Conservation (phyloP, 2,797 vertebrate species). For the Mareca penelope region DNA sequence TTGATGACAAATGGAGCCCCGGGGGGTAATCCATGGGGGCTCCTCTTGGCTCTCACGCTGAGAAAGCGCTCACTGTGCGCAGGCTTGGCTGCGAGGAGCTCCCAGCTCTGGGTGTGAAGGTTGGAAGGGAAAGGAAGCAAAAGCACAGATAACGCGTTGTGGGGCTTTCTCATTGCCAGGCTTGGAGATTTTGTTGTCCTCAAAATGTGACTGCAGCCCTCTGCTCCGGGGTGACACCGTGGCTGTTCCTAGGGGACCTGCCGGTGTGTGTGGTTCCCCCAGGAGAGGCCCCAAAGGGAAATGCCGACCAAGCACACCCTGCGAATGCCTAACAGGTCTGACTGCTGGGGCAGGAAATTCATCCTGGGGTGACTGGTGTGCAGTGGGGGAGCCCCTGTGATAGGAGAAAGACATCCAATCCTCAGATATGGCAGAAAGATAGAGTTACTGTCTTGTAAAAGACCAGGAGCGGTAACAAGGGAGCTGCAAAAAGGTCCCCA, state of each 20-base stretch:
- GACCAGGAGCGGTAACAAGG: neutral
- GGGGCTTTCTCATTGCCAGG: neutral
- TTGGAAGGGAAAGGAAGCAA: neutral
- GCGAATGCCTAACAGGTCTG: neutral
- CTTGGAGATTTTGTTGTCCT: neutral
- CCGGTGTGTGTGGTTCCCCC: neutral
- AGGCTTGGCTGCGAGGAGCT: conserved; percentile 6
- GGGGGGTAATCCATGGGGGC: neutral
- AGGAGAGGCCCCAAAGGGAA: neutral
- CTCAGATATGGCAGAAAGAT: neutral
- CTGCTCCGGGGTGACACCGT: neutral
- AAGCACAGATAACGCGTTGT: neutral
- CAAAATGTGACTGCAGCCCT: neutral
- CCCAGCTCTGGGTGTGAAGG: neutral
- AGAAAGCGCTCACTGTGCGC: neutral
- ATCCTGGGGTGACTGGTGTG: neutral
- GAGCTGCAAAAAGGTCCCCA: neutral
- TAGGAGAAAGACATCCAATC: neutral
- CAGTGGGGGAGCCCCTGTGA: neutral
- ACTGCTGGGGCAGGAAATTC: conserved; percentile 18
- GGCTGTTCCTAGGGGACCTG: neutral
- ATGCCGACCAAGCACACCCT: neutral
- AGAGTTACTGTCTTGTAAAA: neutral
- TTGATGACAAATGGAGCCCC: neutral
- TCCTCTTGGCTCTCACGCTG: conserved; percentile 16